Evolutionary conservation across 2,888 invertebrate species (phyloP), one percentile per base, ranked within the genome.

Genomic region (Drosophila pseudotalamancana): DNA sequence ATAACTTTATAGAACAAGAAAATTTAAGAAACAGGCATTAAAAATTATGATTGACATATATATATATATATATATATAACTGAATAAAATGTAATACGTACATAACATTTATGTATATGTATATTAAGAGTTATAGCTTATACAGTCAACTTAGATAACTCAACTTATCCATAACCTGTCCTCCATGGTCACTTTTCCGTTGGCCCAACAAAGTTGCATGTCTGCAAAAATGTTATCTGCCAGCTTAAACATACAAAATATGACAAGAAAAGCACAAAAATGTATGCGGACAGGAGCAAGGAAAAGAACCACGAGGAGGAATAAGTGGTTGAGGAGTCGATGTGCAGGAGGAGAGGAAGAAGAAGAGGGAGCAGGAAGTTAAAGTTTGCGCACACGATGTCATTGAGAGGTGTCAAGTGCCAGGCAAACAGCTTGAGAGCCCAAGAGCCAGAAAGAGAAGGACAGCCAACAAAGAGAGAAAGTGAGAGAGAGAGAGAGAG

Each of bases 341-440:
- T 23, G 32, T 1, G 1, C n/a, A 4, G 25, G 3, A 5, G 9
- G 18, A 3, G 19, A 11, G 11, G 11, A 11, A 1, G 29, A 16
- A 2, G 14, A 14, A 27, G 49, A 18, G 37, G 11, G 31, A 37
- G 32, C 31, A 43, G 56, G 56, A 40, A 51, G 62, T 49, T 63
- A 62, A 67, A 61, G 69, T 74, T 61, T 61, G 42, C n/a, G 34
- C 42, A 60, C 40, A 69, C 54, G 74, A 78, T 83, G 83, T 83
- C 83, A 84, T 77, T 83, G 87, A 77, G 88, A 84, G 83, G 83
- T 88, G 83, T 84, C 83, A 84, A 84, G 83, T 88, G 88, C 19
- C 83, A 78, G 75, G 75, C 79, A 71, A 76, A 72, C 72, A 71
- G 72, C 65, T 71, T 72, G 76, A 72, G 76, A 75, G n/a, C 32